Evolutionary conservation across 2,113 vertebrate genomes (phyloP), one percentile per base, ranked within the genome.

Genomic region (Sphaerodactylus townsendi): DNA sequence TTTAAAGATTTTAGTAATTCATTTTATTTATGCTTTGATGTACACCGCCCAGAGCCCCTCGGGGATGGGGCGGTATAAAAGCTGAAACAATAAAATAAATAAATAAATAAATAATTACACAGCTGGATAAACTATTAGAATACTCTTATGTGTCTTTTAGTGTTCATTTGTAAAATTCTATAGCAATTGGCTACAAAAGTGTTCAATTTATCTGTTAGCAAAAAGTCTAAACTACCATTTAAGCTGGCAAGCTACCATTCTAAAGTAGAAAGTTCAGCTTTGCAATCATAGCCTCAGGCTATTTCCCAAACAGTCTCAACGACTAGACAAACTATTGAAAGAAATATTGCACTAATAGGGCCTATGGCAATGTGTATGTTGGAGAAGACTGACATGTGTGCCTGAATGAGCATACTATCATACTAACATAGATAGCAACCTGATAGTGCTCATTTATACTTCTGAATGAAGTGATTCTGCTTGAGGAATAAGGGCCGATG

Each of bases 231-330:
- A 7, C 35, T 83, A 64, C 10, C 10, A 33, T 56, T 92, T 83
- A 87, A 86, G 76, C 69, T 59, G 87, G 10, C 39, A 87, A 92
- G 14, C 0, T 79, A 84, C 80, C 56, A 82, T 33, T 68, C 56
- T 77, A 62, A 83, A 89, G 89, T 35, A 37, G 65, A 89, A 92
- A 92, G 79, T 17, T 35, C 14, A 81, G 86, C 89, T 92, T 84
- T 81, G 86, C 37, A 8, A 48, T 79, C 62, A 71, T 8, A 81
- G 71, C 15, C 91, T 89, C 84, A 30, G 87, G 79, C 69, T 84
- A 82, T 87, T 89, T 91, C 72, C 87, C 86, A 86, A 92, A 83
- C 77, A 88, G 74, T 39, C 87, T 87, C 91, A 70, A 33, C 89
- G 84, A 81, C 65, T 91, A 59, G 75, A 80, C 74, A 84, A 80